These are phyloP conservation scores for Athripsodes cinereus DNA, from an alignment of 2,888 invertebrate genomes.

Conservation along the genomic window DNA sequence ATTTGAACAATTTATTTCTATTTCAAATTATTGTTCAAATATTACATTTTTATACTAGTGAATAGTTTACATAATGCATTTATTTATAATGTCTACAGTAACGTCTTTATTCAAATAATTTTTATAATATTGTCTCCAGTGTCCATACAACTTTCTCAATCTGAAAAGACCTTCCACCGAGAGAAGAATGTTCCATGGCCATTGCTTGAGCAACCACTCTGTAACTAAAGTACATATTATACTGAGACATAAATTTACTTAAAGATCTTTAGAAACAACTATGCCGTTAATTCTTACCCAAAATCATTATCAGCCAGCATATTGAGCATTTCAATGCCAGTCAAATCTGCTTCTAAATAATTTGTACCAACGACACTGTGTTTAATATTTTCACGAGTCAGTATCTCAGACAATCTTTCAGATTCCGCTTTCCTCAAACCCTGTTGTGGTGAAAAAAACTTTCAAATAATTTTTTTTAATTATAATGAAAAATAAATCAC, in stretches of 20 bases:
- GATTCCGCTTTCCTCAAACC: constrained; percentile 33
- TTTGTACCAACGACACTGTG: constrained; percentile 31
- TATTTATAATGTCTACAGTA: no score
- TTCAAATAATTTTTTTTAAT: no score
- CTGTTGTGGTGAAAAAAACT: constrained; percentile 28
- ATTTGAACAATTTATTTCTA: no score
- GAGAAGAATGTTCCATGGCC: constrained; percentile 42
- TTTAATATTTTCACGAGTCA: constrained; percentile 31
- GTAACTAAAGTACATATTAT: constrained; percentile 39
- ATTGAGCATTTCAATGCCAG: constrained; percentile 38
- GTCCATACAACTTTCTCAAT: constrained; percentile 45
- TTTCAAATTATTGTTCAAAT: not conserved
- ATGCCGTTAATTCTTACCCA: no score
- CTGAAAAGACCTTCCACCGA: constrained; percentile 43
- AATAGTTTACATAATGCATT: no score
- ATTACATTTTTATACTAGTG: not conserved
- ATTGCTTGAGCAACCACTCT: constrained; percentile 42
- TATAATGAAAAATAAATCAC: no score
- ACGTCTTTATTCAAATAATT: not conserved
- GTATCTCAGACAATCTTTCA: constrained; percentile 31
- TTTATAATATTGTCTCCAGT: constrained; percentile 29
- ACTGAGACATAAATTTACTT: no score
- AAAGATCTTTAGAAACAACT: no score
- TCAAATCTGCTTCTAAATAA: constrained; percentile 39
- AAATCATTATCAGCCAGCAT: constrained; percentile 32